Conservation (phyloP, 2,113 vertebrate species). For the Xenopus borealis region DNA sequence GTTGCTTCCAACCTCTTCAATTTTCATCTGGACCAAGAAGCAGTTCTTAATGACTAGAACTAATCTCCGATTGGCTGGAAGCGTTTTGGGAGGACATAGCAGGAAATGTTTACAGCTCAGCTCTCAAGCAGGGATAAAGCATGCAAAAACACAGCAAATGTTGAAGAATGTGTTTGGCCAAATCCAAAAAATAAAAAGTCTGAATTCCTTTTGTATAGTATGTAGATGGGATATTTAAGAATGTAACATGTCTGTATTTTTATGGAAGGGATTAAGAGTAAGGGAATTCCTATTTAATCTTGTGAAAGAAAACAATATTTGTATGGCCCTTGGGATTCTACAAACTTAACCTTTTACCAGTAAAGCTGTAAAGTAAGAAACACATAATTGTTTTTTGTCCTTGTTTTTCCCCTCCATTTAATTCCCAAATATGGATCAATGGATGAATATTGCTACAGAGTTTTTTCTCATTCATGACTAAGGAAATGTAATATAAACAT, state of each 20-base stretch:
- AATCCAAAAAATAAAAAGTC: slow-evolving; percentile 15
- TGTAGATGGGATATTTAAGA: not conserved
- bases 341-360: no score
- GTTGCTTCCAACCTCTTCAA: slow-evolving; percentile 49
- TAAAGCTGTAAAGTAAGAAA: no score
- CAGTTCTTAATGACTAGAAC: slow-evolving; percentile 45
- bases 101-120: slow-evolving; percentile 47
- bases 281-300: slow-evolving; percentile 23
- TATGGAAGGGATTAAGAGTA: not conserved
- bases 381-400: no score
- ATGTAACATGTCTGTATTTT: not conserved
- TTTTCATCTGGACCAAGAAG: slow-evolving; percentile 52
- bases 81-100: slow-evolving; percentile 12
- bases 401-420: no score
- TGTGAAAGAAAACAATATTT: slow-evolving; percentile 7
- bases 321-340: not conserved
- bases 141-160: slow-evolving; percentile 19
- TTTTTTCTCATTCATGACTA: no score
- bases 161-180: slow-evolving; percentile 35
- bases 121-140: slow-evolving; percentile 34
- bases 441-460: no score
- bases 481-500: no score
- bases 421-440: no score
- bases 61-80: slow-evolving; percentile 34
- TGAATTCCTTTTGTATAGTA: not conserved